phyloP scores from a whole-genome alignment of 2,113 vertebrate genomes.

The Leptodactylus fuscus region DNA sequence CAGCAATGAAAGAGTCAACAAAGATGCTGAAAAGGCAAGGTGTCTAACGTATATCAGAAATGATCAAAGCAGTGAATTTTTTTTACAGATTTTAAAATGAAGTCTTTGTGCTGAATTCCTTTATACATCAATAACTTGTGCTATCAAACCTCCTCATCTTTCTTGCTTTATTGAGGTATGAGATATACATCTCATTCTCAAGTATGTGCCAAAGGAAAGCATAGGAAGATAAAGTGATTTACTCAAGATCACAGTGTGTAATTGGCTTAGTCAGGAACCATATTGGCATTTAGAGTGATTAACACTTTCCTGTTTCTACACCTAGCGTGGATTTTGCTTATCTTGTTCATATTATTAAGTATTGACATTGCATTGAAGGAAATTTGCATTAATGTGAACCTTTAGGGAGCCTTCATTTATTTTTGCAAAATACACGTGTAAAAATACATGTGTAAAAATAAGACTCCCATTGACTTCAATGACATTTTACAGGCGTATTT shows the following conservation, averaged over 20 bases:
- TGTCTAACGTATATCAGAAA: neutral
- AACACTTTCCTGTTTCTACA: slow-evolving; percentile 13
- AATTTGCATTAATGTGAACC: neutral
- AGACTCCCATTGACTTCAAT: too few species aligned
- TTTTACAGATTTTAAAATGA: slow-evolving; percentile 3
- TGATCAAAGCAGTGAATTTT: neutral
- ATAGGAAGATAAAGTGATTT: neutral
- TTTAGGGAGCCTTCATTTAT: too few species aligned
- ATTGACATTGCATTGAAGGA: neutral
- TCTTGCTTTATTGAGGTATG: slow-evolving; percentile 36
- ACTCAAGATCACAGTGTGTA: neutral
- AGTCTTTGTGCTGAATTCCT: slow-evolving; percentile 1
- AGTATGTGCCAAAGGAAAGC: slow-evolving; percentile 32
- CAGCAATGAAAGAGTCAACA: neutral
- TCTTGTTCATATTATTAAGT: neutral
- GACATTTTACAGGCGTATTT: too few species aligned
- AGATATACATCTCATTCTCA: slow-evolving; percentile 49
- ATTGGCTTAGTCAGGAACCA: slow-evolving; percentile 28
- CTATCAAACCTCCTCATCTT: slow-evolving; percentile 41
- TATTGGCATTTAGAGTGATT: slow-evolving; percentile 19
- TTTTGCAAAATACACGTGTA: too few species aligned
- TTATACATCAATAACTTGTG: too few species aligned
- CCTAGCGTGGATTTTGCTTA: neutral
- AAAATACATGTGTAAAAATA: too few species aligned
- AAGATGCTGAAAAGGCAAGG: neutral